phyloP scores from a whole-genome alignment of 2,888 invertebrate species.

The Acrobasis consociella region DNA sequence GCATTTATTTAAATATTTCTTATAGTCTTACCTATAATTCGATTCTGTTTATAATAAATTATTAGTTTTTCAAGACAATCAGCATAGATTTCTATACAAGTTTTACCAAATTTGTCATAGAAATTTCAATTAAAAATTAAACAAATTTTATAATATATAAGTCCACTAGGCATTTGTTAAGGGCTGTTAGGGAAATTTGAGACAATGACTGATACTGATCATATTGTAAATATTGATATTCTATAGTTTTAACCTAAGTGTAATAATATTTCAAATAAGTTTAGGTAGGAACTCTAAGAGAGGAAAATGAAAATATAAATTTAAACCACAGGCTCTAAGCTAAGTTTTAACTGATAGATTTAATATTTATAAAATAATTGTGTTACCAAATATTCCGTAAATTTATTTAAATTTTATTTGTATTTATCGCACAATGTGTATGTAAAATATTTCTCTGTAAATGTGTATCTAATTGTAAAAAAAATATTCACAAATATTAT shows the following conservation, averaged over 20 bases:
- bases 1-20: not conserved
- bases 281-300: slow-evolving; percentile 48
- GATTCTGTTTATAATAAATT: not conserved
- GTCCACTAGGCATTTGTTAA: slow-evolving; percentile 18
- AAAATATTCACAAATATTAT: slow-evolving; percentile 3
- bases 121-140: slow-evolving; percentile 7
- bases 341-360: slow-evolving; percentile 26
- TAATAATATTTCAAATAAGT: slow-evolving; percentile 35
- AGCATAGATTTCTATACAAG: not conserved
- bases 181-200: slow-evolving; percentile 35
- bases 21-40: no score
- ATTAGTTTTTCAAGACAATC: slow-evolving; percentile 3
- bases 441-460: slow-evolving; percentile 28
- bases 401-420: slow-evolving; percentile 26
- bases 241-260: slow-evolving; percentile 34
- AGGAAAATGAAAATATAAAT: slow-evolving; percentile 33
- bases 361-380: slow-evolving; percentile 30
- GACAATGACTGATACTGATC: slow-evolving; percentile 55
- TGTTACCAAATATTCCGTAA: slow-evolving; percentile 25
- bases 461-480: slow-evolving; percentile 24
- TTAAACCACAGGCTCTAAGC: slow-evolving; percentile 44
- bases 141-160: slow-evolving; percentile 10
- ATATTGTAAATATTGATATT: slow-evolving; percentile 43
- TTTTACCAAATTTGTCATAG: not conserved
- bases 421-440: slow-evolving; percentile 29